phyloP scores from a whole-genome alignment of 2,113 vertebrate species.

The Ictalurus punctatus region DNA sequence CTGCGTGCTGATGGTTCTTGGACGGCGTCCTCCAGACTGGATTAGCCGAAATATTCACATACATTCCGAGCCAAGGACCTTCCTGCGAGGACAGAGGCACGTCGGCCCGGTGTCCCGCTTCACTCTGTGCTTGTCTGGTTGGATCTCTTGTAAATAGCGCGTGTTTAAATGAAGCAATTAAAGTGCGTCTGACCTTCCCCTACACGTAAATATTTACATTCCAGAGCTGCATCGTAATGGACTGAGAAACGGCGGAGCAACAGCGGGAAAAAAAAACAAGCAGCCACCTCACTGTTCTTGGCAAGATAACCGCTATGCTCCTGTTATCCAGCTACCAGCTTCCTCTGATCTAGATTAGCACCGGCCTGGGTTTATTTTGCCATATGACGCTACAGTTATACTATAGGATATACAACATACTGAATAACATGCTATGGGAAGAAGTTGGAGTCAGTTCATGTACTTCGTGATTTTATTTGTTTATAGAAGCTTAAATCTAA shows the following conservation, averaged over 20 bases:
- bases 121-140: conserved; percentile 58
- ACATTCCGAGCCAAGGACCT: background rate
- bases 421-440: background rate
- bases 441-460: background rate
- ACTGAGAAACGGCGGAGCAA: conserved; percentile 27
- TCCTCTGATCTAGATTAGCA: background rate
- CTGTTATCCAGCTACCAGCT: conserved; percentile 41
- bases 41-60: conserved; percentile 38
- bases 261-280: conserved; percentile 47
- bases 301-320: conserved; percentile 44
- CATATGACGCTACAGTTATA: background rate
- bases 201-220: conserved; percentile 74
- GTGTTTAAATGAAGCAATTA: conserved; percentile 64
- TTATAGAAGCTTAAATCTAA: background rate
- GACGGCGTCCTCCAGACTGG: conserved; percentile 26
- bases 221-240: conserved; percentile 56
- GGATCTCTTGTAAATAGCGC: conserved; percentile 62
- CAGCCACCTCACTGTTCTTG: conserved; percentile 28
- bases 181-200: conserved; percentile 58
- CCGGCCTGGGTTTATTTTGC: background rate
- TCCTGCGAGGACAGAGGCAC: background rate
- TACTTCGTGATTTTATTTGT: background rate
- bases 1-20: conserved; percentile 9
- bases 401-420: background rate
- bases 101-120: conserved; percentile 40